These are phyloP conservation scores for Lampris megalopsis DNA, from an alignment of 2,113 vertebrate species.

Conservation along the genomic window DNA sequence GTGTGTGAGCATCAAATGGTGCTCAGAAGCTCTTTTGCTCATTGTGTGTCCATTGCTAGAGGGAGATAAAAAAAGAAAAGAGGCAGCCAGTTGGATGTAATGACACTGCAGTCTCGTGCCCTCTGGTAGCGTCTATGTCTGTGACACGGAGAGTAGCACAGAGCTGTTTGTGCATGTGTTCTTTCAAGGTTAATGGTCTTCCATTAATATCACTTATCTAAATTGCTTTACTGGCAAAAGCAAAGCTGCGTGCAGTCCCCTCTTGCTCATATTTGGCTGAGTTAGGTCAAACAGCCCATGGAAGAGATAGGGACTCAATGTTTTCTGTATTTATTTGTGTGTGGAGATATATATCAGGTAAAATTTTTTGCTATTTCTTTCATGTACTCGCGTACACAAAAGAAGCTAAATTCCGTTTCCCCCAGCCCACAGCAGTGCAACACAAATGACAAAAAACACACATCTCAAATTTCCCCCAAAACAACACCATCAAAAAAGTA, in stretches of 20 bases:
- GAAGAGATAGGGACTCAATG: not conserved
- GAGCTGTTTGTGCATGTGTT: not conserved
- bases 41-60: not conserved
- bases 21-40: too few species aligned
- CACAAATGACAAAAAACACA: too few species aligned
- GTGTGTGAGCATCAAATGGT: too few species aligned
- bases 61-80: not conserved
- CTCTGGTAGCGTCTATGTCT: not conserved
- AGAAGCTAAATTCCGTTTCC: too few species aligned
- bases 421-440: too few species aligned
- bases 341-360: too few species aligned
- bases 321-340: too few species aligned
- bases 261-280: not conserved
- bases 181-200: not conserved
- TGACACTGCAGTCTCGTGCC: not conserved
- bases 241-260: not conserved
- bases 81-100: not conserved
- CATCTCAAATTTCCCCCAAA: too few species aligned
- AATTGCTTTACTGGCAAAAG: not conserved
- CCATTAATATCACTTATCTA: conserved; percentile 2
- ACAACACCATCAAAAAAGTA: too few species aligned
- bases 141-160: not conserved
- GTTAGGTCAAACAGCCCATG: not conserved
- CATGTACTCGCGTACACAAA: too few species aligned
- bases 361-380: too few species aligned